These are phyloP conservation scores for Syrrhaptes paradoxus DNA, from an alignment of 2,113 vertebrate genomes.

Conservation along the genomic window DNA sequence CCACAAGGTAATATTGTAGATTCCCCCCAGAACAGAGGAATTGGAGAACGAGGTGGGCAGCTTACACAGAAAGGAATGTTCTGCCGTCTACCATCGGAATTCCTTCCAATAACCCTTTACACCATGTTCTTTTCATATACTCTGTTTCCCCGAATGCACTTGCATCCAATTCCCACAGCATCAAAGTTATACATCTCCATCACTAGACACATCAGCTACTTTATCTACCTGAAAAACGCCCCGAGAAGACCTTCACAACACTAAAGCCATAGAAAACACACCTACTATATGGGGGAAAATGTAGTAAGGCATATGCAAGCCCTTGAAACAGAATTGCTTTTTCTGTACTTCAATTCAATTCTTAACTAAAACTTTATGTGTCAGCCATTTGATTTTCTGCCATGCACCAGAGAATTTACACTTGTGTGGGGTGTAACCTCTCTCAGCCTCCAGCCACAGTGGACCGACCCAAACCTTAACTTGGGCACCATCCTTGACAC, in stretches of 20 bases:
- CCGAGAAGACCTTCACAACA: background rate
- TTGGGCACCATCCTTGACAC: background rate
- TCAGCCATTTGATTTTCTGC: background rate
- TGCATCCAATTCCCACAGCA: background rate
- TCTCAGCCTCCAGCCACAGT: background rate
- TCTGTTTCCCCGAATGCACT: background rate
- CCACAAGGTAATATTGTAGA: background rate
- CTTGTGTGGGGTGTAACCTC: background rate
- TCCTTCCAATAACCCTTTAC: background rate
- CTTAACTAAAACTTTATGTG: background rate
- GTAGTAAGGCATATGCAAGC: background rate
- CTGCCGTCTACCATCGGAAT: background rate
- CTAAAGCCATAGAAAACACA: background rate
- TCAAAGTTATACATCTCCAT: background rate
- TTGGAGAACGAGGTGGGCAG: background rate
- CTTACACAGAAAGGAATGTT: background rate
- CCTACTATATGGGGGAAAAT: rapidly evolving
- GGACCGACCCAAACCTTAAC: background rate
- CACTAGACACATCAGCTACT: background rate
- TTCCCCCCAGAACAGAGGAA: rapidly evolving
- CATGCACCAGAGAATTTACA: background rate
- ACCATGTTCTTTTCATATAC: background rate
- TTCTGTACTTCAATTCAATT: background rate
- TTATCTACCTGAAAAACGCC: background rate
- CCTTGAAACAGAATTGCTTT: background rate